These are phyloP conservation scores for Pristionchus maxplancki DNA, from an alignment of 2,888 invertebrate genomes.

Conservation along the genomic window DNA sequence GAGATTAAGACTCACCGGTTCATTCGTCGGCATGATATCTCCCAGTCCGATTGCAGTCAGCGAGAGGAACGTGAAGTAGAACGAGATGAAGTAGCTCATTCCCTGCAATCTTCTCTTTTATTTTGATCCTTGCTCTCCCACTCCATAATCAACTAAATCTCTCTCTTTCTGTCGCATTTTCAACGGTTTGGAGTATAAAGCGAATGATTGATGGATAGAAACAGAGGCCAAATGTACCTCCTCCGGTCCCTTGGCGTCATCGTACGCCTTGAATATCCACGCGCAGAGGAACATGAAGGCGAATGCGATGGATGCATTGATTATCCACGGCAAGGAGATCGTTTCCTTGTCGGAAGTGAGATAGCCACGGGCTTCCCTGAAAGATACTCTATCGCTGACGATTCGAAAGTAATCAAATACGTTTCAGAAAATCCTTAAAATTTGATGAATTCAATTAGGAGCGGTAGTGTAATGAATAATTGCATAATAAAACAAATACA, in stretches of 20 bases:
- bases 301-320: background rate
- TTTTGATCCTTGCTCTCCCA: background rate
- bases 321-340: background rate
- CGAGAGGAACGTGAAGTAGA: slow-evolving; percentile 36
- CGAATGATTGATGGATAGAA: too few relatives aligned
- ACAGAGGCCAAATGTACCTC: too few relatives aligned
- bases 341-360: background rate
- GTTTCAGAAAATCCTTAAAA: too few relatives aligned
- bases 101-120: background rate
- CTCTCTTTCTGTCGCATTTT: too few relatives aligned
- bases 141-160: too few relatives aligned
- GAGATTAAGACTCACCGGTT: background rate
- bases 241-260: background rate
- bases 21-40: slow-evolving; percentile 20
- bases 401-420: too few relatives aligned
- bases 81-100: background rate
- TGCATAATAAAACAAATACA: too few relatives aligned
- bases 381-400: too few relatives aligned
- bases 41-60: slow-evolving; percentile 20
- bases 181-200: too few relatives aligned
- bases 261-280: background rate
- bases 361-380: slow-evolving; percentile 9
- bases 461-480: too few relatives aligned
- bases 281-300: background rate
- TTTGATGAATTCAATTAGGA: too few relatives aligned